phyloP scores from a whole-genome alignment of 2,888 invertebrate species.

The Clanis bilineata region DNA sequence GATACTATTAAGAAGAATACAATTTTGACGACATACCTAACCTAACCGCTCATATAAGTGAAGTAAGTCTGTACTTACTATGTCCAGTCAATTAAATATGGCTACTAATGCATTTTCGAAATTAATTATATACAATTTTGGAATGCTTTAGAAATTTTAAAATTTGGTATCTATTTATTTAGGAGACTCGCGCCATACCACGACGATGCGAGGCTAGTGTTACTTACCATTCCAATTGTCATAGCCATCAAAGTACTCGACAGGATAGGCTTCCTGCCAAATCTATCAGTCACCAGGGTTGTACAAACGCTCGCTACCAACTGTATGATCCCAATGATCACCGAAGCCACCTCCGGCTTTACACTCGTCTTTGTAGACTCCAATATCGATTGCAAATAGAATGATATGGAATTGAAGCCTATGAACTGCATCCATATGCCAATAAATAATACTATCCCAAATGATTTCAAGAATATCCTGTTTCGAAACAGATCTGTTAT shows the following conservation, averaged over 20 bases:
- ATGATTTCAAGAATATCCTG: slow-evolving; percentile 40
- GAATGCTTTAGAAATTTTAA: too few species aligned
- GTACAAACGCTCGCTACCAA: slow-evolving; percentile 50
- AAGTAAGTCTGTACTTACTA: too few species aligned
- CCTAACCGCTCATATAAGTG: too few species aligned
- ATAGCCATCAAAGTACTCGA: slow-evolving; percentile 37
- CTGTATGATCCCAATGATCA: slow-evolving; percentile 54
- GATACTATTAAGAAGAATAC: too few species aligned
- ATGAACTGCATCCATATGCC: slow-evolving; percentile 33
- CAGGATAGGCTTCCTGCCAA: slow-evolving; percentile 49
- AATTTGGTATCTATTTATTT: too few species aligned
- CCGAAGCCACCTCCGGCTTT: slow-evolving; percentile 51
- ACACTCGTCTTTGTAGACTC: slow-evolving; percentile 55
- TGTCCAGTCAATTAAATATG: too few species aligned
- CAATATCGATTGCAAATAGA: slow-evolving; percentile 59
- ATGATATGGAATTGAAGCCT: slow-evolving; percentile 54
- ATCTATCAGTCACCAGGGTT: slow-evolving; percentile 42
- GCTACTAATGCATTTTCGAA: too few species aligned
- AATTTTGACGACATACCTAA: too few species aligned
- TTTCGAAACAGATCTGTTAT: slow-evolving; percentile 30
- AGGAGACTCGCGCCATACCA: too few species aligned
- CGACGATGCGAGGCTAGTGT: too few species aligned
- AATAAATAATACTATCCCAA: slow-evolving; percentile 31
- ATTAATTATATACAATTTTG: too few species aligned
- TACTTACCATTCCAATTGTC: slow-evolving; percentile 47